These are phyloP conservation scores for Galeopsomyia nigrocyanea DNA, from an alignment of 2,888 invertebrate species.

Conservation along the genomic window DNA sequence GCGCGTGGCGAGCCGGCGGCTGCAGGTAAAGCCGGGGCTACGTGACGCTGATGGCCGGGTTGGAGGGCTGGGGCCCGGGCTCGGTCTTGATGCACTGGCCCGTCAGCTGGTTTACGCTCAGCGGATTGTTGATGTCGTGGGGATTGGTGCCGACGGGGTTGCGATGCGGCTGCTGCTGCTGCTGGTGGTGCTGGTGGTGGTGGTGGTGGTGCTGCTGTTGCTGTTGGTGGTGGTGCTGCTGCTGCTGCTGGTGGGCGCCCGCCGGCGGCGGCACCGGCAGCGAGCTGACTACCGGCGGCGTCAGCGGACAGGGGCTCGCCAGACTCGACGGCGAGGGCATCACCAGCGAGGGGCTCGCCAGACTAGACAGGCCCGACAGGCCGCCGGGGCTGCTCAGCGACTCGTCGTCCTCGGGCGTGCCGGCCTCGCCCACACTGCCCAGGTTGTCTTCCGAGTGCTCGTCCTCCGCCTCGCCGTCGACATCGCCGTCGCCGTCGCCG, in stretches of 20 bases:
- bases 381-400: constrained; percentile 74
- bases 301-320: constrained; percentile 73
- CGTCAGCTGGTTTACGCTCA: constrained; percentile 91
- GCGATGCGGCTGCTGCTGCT: constrained; percentile 70
- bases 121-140: constrained; percentile 91
- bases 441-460: constrained; percentile 81
- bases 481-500: constrained; percentile 73
- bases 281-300: constrained; percentile 66
- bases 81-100: constrained; percentile 75
- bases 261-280: constrained; percentile 55
- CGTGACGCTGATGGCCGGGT: constrained; percentile 69
- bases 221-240: constrained; percentile 63
- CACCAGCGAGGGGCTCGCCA: constrained; percentile 80
- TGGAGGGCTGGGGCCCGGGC: constrained; percentile 62
- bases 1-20: constrained; percentile 59
- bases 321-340: constrained; percentile 83
- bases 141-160: constrained; percentile 93
- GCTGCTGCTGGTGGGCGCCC: constrained; percentile 60
- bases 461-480: constrained; percentile 67
- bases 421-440: constrained; percentile 81
- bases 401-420: constrained; percentile 71
- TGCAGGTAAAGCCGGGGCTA: constrained; percentile 64
- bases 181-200: constrained; percentile 66
- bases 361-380: constrained; percentile 77
- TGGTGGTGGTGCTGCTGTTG: constrained; percentile 46